Evolutionary conservation across 1,140 invertebrate genomes (phyloP).

Genomic region (Pissodes strobi): DNA sequence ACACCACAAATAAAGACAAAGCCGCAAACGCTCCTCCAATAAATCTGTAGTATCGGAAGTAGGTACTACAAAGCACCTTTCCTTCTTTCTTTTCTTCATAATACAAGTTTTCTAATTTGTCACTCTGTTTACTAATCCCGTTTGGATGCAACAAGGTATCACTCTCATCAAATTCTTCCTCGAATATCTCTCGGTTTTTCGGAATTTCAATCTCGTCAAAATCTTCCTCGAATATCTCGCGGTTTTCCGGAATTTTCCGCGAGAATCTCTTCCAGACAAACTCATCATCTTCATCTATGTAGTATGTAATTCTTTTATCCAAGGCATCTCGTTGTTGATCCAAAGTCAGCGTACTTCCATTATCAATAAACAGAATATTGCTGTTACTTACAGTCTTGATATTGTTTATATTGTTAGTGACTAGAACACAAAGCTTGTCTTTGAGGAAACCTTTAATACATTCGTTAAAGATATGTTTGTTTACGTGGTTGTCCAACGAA

Average conservation of each 20-base stretch:
- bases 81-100: conserved; percentile 36
- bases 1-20: conserved; percentile 19
- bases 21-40: conserved; percentile 27
- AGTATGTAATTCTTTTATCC: conserved; percentile 40
- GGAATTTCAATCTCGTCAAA: background rate
- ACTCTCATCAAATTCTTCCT: conserved; percentile 8
- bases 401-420: conserved; percentile 88
- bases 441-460: conserved; percentile 71
- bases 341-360: conserved; percentile 33
- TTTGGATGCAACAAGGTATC: conserved; percentile 37
- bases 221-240: background rate
- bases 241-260: background rate
- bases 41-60: conserved; percentile 33
- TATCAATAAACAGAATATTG: conserved; percentile 32
- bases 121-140: background rate
- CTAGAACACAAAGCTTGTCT: conserved; percentile 74
- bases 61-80: conserved; percentile 34
- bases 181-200: background rate
- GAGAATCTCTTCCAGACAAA: conserved; percentile 9
- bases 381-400: conserved; percentile 54
- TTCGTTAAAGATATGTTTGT: conserved; percentile 70
- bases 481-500: conserved; percentile 75
- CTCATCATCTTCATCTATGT: conserved; percentile 34
- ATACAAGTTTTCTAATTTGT: conserved; percentile 19
- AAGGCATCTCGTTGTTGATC: conserved; percentile 35